A percentile compares a stretch with the other conserved stretches of the same genome.
Evolutionary conservation across 2,113 vertebrate species (phyloP).

Genomic region (Asarcornis scutulata): DNA sequence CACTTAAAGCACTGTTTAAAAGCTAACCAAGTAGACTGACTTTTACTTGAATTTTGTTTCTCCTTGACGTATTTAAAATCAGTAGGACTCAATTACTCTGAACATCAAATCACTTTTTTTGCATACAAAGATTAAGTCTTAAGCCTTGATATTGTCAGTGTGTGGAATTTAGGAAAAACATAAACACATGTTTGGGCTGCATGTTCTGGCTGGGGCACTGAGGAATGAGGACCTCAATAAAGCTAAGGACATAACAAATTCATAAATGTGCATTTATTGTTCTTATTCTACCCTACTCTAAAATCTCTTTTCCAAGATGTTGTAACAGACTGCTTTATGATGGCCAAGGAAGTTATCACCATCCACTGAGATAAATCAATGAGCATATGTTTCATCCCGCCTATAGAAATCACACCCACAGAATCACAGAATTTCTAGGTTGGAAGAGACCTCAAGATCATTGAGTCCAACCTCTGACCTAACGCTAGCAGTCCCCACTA

Average conservation of each 20-base stretch:
- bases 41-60: background rate
- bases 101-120: background rate
- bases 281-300: accelerated
- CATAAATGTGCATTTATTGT: accelerated
- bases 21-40: background rate
- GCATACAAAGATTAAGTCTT: background rate
- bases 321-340: background rate
- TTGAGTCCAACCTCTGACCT: too few relatives aligned
- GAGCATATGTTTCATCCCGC: background rate
- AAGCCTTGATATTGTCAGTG: background rate
- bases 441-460: too few relatives aligned
- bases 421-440: too few relatives aligned
- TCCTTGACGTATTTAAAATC: background rate
- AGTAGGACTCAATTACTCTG: background rate
- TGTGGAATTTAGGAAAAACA: background rate
- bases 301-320: background rate
- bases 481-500: too few relatives aligned
- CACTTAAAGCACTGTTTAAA: background rate
- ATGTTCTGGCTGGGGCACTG: background rate
- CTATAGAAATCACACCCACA: background rate
- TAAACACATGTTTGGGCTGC: background rate
- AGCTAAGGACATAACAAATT: background rate
- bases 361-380: background rate
- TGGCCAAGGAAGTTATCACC: background rate
- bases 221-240: background rate